Base-by-base conservation (phyloP, 2,113 vertebrate genomes). In the Phrynocephalus versicolor region DNA sequence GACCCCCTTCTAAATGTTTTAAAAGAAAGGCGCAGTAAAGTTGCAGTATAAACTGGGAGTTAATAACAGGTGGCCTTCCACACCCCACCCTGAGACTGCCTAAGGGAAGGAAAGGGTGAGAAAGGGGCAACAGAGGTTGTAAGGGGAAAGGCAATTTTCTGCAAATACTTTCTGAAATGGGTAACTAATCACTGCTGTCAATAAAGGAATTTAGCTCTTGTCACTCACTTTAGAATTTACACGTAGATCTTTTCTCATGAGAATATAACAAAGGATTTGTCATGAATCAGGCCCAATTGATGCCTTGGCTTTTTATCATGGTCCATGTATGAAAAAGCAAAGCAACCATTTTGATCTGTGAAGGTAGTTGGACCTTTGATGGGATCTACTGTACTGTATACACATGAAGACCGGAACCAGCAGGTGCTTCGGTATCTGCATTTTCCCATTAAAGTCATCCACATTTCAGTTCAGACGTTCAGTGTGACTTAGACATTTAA, bases 151-250 rank as follows among this genome's bases (percentile, higher is more conserved):
- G 75, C 81, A 73, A 79, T n/a, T 83, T 87, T 64, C 81, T 83
- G 67, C 39, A 62, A 86, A 79, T 79, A 23, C 67, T 79, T 79
- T 80, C 27, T 85, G 69, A 85, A 86, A 81, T 64, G 84, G 69
- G n/a, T 73, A 74, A 86, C 77, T 79, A 81, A 86, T 86, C 84
- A 86, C 73, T 51, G 33, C 78, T 86, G 84, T 81, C 84, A 86
- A 79, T 74, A 80, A 41, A 81, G n/a, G 84, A 81, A 86, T 81
- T 86, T 73, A 64, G 58, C 58, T 16, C 62, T 86, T 86, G 84
- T 80, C 70, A 81, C 69, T 86, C 58, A 27, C 51, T 74, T 62
- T 55, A 73, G 58, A 80, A 80, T 74, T 80, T 27, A 74, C 70
- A 37, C 37, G 57, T 39, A 73, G n/a, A 33, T 51, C 67, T 33